Evolutionary conservation across 2,113 vertebrate genomes (phyloP), one percentile per base, ranked within the genome.

Genomic region (Poeciliopsis occidentalis): DNA sequence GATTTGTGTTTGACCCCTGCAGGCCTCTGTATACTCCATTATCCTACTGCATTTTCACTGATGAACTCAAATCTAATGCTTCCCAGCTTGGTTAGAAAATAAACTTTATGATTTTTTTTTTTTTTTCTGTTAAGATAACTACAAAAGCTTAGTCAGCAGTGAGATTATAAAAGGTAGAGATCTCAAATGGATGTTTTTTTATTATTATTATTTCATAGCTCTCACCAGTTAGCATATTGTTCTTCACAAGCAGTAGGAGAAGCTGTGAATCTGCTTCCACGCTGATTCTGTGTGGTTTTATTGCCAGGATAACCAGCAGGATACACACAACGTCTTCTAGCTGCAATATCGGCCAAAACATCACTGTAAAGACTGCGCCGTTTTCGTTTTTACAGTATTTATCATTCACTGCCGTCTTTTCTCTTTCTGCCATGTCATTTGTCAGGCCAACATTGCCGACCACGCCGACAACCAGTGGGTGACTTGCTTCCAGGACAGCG

Each of bases 401-500:
- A 4, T 11, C n/a, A 11, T 69, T 47, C 13, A 54, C 30, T 41
- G 4, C 29, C 60, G 3, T 0, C 2, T 13, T 54, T 60, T 54
- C 54, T 67, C 64, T 69, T 64, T 69, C 26, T 8, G 4, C 24
- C 51, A 2, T 41, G 19, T 81, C 70, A 69, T 73, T 87, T 71
- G 65, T 69, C 91, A 99, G 98, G 95, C 94, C 75, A 99, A 98
- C 89, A 94, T 99, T 84, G 96, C 97, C 11, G 98, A 99, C 89
- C 95, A 95, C 67, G 92, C 94, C 0, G 97, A 99, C 74, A 99
- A 98, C 86, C 97, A 98, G 91, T 99, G 98, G 98, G 94, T 99
- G 85, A 99, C 96, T 6, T 99, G 97, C 89, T 99, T 99, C 94
- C 98, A 99, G 88, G 97, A 99, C 37, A 89, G 94, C 41, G 97